phyloP scores from a whole-genome alignment of 2,113 vertebrate species.

The Grus americana region DNA sequence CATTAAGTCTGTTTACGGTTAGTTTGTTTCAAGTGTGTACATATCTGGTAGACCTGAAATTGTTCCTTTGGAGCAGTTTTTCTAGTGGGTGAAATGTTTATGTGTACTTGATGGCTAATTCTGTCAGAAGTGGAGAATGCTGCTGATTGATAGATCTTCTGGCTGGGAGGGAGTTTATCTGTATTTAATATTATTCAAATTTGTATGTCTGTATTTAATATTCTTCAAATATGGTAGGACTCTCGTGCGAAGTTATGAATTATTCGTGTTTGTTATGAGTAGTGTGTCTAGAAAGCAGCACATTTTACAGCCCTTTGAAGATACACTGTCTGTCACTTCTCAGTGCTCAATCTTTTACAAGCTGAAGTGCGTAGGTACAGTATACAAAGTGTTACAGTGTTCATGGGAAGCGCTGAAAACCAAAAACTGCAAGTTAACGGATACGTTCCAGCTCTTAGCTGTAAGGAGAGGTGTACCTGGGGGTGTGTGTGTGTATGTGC shows the following conservation, averaged over 20 bases:
- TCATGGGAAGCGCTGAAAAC: not conserved
- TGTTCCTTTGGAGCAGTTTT: constrained; percentile 14
- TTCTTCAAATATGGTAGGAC: not conserved
- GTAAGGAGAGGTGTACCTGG: not conserved
- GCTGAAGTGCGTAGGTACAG: not conserved
- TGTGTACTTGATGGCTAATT: not conserved
- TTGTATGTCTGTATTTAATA: not conserved
- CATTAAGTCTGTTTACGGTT: not conserved
- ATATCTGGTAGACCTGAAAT: not conserved
- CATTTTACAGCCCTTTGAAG: constrained; percentile 42
- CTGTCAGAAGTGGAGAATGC: not conserved
- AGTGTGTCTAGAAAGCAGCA: constrained; percentile 8
- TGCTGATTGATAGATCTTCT: not conserved
- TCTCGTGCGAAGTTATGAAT: constrained; percentile 5
- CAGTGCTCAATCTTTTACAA: not conserved
- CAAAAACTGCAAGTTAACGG: not conserved
- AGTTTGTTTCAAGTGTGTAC: not conserved
- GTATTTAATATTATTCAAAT: constrained; percentile 5
- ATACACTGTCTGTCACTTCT: constrained; percentile 11
- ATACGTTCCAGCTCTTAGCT: not conserved
- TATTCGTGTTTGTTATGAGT: constrained; percentile 1
- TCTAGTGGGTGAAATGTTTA: not conserved
- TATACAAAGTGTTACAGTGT: not conserved
- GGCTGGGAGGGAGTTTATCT: not conserved
- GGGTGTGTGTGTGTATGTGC: not conserved